phyloP scores from a whole-genome alignment of 2,113 vertebrate genomes.

The Hiodon alosoides region DNA sequence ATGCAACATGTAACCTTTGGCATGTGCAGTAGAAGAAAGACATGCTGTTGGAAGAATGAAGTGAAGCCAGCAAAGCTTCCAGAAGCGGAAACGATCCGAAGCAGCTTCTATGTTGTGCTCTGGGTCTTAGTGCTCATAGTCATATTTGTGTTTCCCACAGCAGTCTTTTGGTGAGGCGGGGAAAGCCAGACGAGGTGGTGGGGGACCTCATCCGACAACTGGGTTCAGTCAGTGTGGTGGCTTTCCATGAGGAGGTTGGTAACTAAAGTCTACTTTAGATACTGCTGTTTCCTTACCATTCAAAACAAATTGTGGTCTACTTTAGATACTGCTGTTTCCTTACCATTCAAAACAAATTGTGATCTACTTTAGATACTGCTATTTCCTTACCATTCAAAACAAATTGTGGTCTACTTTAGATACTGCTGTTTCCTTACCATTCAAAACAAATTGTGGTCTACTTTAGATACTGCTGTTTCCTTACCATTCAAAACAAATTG shows the following conservation, averaged over 20 bases:
- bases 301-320: background rate
- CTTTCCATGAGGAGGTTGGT: slow-evolving; percentile 71
- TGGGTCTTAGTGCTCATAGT: background rate
- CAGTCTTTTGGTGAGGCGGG: slow-evolving; percentile 66
- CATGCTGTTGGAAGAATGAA: too few relatives aligned
- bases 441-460: background rate
- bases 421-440: background rate
- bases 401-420: background rate
- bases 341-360: background rate
- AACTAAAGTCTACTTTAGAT: background rate
- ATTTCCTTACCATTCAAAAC: background rate
- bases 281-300: too few relatives aligned
- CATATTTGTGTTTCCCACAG: slow-evolving; percentile 46
- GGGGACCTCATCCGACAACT: slow-evolving; percentile 64
- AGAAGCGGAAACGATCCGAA: too few relatives aligned
- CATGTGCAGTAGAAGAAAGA: too few relatives aligned
- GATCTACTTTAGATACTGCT: background rate
- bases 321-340: background rate
- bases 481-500: background rate
- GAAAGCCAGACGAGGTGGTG: slow-evolving; percentile 70
- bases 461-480: background rate
- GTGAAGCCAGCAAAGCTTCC: too few relatives aligned
- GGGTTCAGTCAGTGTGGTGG: slow-evolving; percentile 63
- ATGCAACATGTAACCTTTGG: too few relatives aligned
- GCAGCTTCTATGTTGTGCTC: too few relatives aligned